A percentile compares a stretch with the other conserved stretches of the same genome.
Conservation (phyloP, 2,888 invertebrate species). For the Eulithis prunata region DNA sequence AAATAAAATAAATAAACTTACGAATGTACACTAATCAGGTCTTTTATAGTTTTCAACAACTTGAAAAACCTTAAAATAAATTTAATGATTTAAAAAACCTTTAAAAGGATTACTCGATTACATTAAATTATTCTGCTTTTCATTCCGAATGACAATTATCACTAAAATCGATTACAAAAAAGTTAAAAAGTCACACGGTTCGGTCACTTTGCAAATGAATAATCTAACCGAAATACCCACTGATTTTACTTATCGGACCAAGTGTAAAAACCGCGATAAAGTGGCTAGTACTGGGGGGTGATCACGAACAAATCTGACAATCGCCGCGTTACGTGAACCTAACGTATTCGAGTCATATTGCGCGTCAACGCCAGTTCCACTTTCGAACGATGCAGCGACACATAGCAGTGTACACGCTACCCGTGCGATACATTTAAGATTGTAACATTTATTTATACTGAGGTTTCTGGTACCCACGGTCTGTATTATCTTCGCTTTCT, state of each 20-base stretch:
- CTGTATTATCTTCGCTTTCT: constrained; percentile 60
- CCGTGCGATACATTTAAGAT: no score
- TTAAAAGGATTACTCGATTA: constrained; percentile 4
- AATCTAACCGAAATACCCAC: constrained; percentile 46
- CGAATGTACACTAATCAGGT: no score
- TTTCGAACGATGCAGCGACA: no score
- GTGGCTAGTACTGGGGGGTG: constrained; percentile 40
- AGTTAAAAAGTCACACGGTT: constrained; percentile 19
- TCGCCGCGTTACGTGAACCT: no score
- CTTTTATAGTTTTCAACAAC: no score
- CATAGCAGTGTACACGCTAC: no score
- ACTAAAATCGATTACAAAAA: constrained; percentile 9
- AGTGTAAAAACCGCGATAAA: constrained; percentile 78
- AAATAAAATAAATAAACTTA: no score
- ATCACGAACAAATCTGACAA: no score
- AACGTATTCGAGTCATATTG: no score
- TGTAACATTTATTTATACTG: no score
- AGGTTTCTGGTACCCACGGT: constrained; percentile 24
- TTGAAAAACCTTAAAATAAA: no score
- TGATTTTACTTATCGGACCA: constrained; percentile 67
- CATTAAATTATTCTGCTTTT: constrained; percentile 21
- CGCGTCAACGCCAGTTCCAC: no score
- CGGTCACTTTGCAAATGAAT: constrained; percentile 35
- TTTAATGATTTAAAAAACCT: background rate
- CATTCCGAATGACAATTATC: constrained; percentile 22